phyloP scores from a whole-genome alignment of 92 coral and sea anemone species.

The Heliopora coerulea region DNA sequence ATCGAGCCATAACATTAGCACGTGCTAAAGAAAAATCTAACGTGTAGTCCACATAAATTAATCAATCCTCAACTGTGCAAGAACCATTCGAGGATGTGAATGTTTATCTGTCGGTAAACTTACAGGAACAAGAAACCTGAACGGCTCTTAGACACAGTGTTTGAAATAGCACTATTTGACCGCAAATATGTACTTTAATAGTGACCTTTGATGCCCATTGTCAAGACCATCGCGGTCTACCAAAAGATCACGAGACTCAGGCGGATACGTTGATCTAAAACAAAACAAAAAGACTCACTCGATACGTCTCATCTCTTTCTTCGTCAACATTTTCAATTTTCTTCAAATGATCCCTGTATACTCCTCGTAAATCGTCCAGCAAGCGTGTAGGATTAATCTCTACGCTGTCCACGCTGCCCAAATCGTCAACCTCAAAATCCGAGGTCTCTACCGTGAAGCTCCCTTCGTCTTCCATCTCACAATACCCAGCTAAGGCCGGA shows the following conservation, averaged over 20 bases:
- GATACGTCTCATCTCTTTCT: conserved; percentile 74
- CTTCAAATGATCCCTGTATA: conserved; percentile 71
- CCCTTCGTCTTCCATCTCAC: not conserved
- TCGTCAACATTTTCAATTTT: conserved; percentile 85
- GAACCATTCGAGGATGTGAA: no score
- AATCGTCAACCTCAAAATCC: conserved; percentile 13
- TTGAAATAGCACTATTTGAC: no score
- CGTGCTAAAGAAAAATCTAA: no score
- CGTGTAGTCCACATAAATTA: no score
- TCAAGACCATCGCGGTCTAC: no score
- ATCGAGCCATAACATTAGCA: no score
- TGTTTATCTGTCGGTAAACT: no score
- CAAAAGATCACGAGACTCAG: not conserved
- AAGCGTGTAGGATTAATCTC: conserved; percentile 28
- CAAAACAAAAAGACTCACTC: conserved; percentile 50
- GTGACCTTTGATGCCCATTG: no score
- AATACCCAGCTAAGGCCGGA: not conserved
- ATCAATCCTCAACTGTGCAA: no score
- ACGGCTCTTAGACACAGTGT: no score
- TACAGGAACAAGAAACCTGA: no score
- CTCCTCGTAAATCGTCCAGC: conserved; percentile 75
- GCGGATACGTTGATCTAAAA: not conserved
- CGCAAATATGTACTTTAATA: no score
- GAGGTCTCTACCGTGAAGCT: not conserved
- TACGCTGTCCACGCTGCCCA: conserved; percentile 9